Conservation (phyloP, 2,888 invertebrate genomes). For the Trichopoda pennipes region DNA sequence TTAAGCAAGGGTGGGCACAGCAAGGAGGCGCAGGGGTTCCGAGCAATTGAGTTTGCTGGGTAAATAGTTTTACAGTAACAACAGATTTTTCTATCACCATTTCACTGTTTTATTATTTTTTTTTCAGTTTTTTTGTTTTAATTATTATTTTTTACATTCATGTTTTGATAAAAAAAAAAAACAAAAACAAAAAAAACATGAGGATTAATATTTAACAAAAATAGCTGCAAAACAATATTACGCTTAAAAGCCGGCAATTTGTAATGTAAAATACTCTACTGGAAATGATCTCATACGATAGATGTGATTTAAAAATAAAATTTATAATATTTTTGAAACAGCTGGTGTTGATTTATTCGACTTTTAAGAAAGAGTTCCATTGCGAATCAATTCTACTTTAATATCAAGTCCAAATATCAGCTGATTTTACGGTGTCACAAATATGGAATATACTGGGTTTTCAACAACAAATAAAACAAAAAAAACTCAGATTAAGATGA, state of each 20-base stretch:
- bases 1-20: neutral
- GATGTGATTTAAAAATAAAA: no score
- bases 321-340: no score
- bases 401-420: no score
- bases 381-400: no score
- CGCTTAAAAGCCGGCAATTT: neutral
- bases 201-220: slow-evolving; percentile 38
- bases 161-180: neutral
- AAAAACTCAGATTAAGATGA: no score
- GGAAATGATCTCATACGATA: no score
- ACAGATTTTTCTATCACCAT: slow-evolving; percentile 55
- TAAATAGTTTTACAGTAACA: slow-evolving; percentile 41
- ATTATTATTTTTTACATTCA: neutral
- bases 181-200: slow-evolving; percentile 30
- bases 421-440: no score
- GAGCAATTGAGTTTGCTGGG: slow-evolving; percentile 27
- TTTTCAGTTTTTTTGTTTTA: neutral
- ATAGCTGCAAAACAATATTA: neutral
- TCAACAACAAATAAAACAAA: no score
- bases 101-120: slow-evolving; percentile 26
- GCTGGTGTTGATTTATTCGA: no score
- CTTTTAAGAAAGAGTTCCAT: no score
- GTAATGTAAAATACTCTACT: neutral
- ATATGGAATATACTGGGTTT: no score
- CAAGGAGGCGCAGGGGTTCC: slow-evolving; percentile 7